Conservation (phyloP, 2,113 vertebrate genomes). For the Prionailurus bengalensis region DNA sequence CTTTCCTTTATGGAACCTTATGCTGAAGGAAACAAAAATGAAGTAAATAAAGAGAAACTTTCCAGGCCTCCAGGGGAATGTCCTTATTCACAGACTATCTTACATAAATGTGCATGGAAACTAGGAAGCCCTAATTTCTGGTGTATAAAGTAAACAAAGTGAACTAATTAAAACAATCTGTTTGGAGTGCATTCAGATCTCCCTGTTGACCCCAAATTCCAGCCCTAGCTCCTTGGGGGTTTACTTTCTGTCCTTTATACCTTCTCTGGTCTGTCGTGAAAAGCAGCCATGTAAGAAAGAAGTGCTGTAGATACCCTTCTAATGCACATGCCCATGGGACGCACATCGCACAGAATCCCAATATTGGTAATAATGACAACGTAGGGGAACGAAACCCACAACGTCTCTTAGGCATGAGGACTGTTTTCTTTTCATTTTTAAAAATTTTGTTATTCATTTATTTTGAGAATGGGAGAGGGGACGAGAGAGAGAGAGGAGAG, state of each 20-base stretch:
- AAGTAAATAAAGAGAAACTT: constrained; percentile 35
- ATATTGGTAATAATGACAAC: not conserved
- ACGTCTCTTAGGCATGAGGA: not conserved
- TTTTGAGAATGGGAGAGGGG: too few relatives aligned
- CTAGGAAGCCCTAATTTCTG: not conserved
- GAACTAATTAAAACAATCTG: not conserved
- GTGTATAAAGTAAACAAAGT: not conserved
- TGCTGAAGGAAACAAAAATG: constrained; percentile 16
- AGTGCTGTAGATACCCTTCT: not conserved
- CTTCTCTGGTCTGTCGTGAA: not conserved
- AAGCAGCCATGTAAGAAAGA: not conserved
- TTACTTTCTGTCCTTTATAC: not conserved
- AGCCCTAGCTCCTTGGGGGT: not conserved
- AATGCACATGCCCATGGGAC: accelerated
- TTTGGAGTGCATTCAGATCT: not conserved
- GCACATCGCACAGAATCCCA: not conserved
- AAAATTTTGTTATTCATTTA: too few relatives aligned
- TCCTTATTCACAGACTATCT: constrained; percentile 4
- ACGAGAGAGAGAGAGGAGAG: too few relatives aligned
- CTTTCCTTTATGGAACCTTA: not conserved
- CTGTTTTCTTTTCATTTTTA: not conserved
- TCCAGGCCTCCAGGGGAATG: not conserved
- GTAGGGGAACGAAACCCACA: not conserved
- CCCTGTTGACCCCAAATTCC: not conserved
- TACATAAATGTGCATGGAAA: not conserved